Conservation (phyloP, 2,888 invertebrate genomes). For the Octonoba sinensis region DNA sequence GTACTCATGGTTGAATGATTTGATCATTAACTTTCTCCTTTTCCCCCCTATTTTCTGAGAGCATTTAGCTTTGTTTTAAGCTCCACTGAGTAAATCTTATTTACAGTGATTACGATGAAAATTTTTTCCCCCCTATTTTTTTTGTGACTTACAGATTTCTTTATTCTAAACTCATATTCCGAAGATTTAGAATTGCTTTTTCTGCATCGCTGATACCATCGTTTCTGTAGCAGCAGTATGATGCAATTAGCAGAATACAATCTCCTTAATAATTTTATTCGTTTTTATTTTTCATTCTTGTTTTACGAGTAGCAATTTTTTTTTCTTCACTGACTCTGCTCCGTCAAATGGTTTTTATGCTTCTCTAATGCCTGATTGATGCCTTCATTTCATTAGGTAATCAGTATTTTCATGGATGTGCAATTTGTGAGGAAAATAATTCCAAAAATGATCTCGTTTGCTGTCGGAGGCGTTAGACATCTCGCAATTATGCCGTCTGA, state of each 20-base stretch:
- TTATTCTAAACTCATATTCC: slow-evolving; percentile 40
- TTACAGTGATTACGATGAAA: slow-evolving; percentile 40
- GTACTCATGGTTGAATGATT: slow-evolving; percentile 27
- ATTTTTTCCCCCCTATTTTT: background rate
- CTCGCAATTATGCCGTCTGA: no score
- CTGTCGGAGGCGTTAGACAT: no score
- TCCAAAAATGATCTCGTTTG: no score
- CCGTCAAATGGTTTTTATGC: slow-evolving; percentile 23
- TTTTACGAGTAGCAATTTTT: background rate
- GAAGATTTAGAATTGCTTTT: slow-evolving; percentile 24
- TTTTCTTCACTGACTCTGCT: slow-evolving; percentile 1
- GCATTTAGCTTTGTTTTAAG: slow-evolving; percentile 41
- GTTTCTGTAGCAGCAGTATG: slow-evolving; percentile 29
- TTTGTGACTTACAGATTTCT: slow-evolving; percentile 11
- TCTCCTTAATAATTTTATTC: slow-evolving; percentile 45
- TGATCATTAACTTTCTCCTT: slow-evolving; percentile 46
- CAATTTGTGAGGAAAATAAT: no score
- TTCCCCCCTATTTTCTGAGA: slow-evolving; percentile 18
- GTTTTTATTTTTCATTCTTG: background rate
- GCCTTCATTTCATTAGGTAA: slow-evolving; percentile 35
- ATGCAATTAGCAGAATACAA: slow-evolving; percentile 53
- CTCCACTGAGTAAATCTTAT: slow-evolving; percentile 50
- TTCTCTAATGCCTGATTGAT: slow-evolving; percentile 40
- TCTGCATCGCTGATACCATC: slow-evolving; percentile 29
- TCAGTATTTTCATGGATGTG: background rate